These are phyloP conservation scores for Drosophila kokeensis DNA, from an alignment of 2,888 invertebrate genomes.

Conservation along the genomic window DNA sequence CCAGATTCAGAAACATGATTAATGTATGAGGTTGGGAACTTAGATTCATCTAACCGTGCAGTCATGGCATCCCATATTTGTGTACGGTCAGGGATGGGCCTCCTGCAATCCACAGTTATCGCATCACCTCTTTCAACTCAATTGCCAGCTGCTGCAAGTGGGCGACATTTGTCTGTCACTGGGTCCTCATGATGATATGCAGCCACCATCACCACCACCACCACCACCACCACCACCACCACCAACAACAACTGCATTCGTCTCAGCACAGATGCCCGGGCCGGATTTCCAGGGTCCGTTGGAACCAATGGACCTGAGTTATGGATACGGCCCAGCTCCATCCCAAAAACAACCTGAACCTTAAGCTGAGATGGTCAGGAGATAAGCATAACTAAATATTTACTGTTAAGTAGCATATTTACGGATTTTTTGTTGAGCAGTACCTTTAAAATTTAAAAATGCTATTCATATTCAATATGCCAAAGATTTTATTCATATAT, in stretches of 20 bases:
- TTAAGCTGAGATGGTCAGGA: slow-evolving; percentile 61
- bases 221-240: no score
- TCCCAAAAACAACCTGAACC: slow-evolving; percentile 38
- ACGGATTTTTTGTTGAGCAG: not conserved
- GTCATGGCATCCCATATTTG: slow-evolving; percentile 95
- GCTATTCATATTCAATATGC: not conserved
- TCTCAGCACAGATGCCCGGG: not conserved
- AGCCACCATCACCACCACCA: not conserved
- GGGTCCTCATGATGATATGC: slow-evolving; percentile 86
- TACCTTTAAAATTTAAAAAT: not conserved
- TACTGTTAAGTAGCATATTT: not conserved
- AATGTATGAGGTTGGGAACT: not conserved
- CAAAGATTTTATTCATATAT: not conserved
- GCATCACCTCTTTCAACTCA: slow-evolving; percentile 90
- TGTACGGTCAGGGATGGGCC: slow-evolving; percentile 96
- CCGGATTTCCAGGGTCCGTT: not conserved
- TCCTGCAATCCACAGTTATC: slow-evolving; percentile 94
- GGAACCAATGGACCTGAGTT: not conserved
- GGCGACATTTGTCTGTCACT: slow-evolving; percentile 95
- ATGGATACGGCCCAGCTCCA: not conserved
- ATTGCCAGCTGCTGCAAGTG: slow-evolving; percentile 93
- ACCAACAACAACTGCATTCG: not conserved
- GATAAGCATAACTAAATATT: slow-evolving; percentile 35
- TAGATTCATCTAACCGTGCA: slow-evolving; percentile 94
- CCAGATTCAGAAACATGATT: not conserved